phyloP scores from a whole-genome alignment of 2,888 invertebrate species.

The Rotaria sp. region DNA sequence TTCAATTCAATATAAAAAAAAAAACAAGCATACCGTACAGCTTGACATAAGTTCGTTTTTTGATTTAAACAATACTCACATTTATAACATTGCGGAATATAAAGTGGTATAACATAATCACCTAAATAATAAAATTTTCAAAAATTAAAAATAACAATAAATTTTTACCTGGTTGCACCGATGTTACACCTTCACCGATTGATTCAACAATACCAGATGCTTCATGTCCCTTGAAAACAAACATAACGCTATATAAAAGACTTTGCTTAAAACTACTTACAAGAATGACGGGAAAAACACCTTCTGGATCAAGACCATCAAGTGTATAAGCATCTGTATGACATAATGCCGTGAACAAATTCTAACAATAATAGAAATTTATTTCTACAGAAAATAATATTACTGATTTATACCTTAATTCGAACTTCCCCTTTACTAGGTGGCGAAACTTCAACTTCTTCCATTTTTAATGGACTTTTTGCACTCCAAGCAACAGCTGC shows the following conservation, averaged over 20 bases:
- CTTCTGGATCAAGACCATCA: slow-evolving; percentile 54
- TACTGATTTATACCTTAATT: slow-evolving; percentile 54
- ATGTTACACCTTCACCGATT: slow-evolving; percentile 79
- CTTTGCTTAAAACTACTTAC: not conserved
- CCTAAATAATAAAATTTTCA: slow-evolving; percentile 57
- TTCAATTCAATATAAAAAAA: not conserved
- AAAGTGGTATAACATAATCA: slow-evolving; percentile 92
- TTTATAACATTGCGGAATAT: slow-evolving; percentile 87
- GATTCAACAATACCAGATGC: slow-evolving; percentile 90
- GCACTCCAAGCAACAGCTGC: slow-evolving; percentile 95
- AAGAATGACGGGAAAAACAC: slow-evolving; percentile 68
- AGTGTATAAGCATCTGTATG: slow-evolving; percentile 59
- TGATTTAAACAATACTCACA: slow-evolving; percentile 91
- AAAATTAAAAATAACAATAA: not conserved
- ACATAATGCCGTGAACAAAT: slow-evolving; percentile 59
- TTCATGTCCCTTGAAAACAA: slow-evolving; percentile 69
- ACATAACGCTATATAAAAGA: not conserved
- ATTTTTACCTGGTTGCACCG: slow-evolving; percentile 63
- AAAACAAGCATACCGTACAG: slow-evolving; percentile 61
- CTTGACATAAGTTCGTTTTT: slow-evolving; percentile 92
- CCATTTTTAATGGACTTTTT: slow-evolving; percentile 77
- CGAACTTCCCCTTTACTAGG: slow-evolving; percentile 81
- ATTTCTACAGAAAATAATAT: not conserved
- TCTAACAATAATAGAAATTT: not conserved
- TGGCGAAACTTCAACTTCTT: slow-evolving; percentile 84